Evolutionary conservation across 1,140 invertebrate species (phyloP), one percentile per base, ranked within the genome.

Genomic region (Batillaria attramentaria): DNA sequence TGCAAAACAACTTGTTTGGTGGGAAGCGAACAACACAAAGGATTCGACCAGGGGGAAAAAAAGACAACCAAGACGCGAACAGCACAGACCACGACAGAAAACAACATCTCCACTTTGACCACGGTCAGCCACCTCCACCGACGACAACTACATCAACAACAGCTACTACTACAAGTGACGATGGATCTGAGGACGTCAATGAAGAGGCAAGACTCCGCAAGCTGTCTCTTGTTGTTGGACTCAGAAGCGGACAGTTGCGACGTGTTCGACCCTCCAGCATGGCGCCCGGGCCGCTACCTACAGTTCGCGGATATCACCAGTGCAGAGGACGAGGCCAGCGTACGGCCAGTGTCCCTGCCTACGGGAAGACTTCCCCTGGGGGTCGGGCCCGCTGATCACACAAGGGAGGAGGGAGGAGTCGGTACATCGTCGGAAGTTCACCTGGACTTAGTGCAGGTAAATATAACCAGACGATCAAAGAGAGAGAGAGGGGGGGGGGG

Each of bases 121-220:
- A n/a, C n/a, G n/a, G n/a, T n/a, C n/a, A n/a, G n/a, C n/a, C 62
- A 16, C 20, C 62, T 8, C 24, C 46, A 50, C 46, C 46, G 46
- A 50, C 46, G 24, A 24, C 10, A 50, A 24, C 46, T 13, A 24
- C 24, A 10, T 13, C 10, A 50, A 10, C 10, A 50, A 50, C 10
- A 24, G 50, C 76, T 72, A 81, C 75, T 57, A 62, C 78, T 72
- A 81, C 72, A 81, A n/a, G n/a, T n/a, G n/a, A n/a, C n/a, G n/a
- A n/a, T n/a, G n/a, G n/a, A n/a, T n/a, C n/a, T n/a, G n/a, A n/a
- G 66, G 31, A 20, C 37, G 57, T 35, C 66, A 3, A 70, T 70
- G 68, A n/a, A 70, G 42, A 39, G 68, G 31, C 41, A 70, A 20
- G 33, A 8, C n/a, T 70, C 68, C 42, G 16, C 24, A 4, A 70